These are phyloP conservation scores for Onychomys arenicola DNA, from an alignment of 2,797 vertebrate species.

Conservation along the genomic window DNA sequence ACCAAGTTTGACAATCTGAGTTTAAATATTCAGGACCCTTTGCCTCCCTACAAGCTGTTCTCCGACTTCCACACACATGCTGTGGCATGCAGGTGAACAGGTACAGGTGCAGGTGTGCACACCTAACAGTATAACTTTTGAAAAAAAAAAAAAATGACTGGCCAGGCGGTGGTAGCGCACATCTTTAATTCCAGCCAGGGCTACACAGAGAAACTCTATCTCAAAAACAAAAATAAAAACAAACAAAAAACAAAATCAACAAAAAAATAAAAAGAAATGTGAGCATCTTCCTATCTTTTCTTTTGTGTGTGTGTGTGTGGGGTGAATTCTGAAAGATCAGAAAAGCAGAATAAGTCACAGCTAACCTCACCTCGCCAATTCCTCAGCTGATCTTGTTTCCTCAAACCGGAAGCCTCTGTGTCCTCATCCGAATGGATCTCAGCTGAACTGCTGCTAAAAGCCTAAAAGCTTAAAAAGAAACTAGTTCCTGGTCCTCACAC, in stretches of 20 bases:
- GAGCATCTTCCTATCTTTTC: constrained; percentile 21
- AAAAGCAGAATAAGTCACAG: too few relatives aligned
- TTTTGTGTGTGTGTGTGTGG: neutral
- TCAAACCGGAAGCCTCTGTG: too few relatives aligned
- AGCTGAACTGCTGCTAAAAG: too few relatives aligned
- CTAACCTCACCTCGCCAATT: too few relatives aligned
- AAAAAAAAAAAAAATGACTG: constrained; percentile 10
- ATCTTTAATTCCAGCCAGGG: neutral
- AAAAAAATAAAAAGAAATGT: neutral
- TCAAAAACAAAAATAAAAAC: too few relatives aligned
- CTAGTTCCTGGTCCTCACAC: too few relatives aligned
- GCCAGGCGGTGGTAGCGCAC: neutral
- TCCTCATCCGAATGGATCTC: too few relatives aligned
- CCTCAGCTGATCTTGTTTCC: too few relatives aligned
- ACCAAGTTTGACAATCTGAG: neutral
- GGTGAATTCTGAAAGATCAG: too few relatives aligned
- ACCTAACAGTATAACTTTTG: neutral
- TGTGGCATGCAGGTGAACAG: neutral
- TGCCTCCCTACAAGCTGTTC: neutral
- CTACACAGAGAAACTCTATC: neutral
- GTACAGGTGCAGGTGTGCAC: too few relatives aligned
- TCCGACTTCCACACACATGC: neutral
- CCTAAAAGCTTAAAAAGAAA: too few relatives aligned
- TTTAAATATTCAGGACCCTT: neutral
- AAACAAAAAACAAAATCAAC: too few relatives aligned